Evolutionary conservation across 2,113 vertebrate genomes (phyloP).

Genomic region (Calidris pugnax): DNA sequence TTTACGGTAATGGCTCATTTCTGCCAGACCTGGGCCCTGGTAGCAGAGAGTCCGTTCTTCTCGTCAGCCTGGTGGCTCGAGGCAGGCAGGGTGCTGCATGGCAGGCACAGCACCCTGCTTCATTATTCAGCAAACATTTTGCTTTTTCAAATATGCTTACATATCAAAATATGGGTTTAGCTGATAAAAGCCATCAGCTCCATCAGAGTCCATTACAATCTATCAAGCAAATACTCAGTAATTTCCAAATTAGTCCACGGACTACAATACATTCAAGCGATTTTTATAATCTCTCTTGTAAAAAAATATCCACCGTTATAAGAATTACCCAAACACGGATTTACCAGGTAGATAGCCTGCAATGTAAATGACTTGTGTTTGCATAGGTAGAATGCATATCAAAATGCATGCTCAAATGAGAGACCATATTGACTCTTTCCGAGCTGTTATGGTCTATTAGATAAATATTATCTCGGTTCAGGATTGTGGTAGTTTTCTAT

Average conservation of each 20-base stretch:
- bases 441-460: constrained; percentile 62
- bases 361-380: constrained; percentile 57
- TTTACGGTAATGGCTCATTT: background rate
- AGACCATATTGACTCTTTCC: constrained; percentile 53
- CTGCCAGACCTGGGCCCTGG: background rate
- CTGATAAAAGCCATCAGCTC: constrained; percentile 62
- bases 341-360: constrained; percentile 50
- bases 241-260: constrained; percentile 55
- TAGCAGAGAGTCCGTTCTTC: background rate
- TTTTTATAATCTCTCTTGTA: constrained; percentile 53
- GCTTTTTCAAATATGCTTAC: constrained; percentile 57
- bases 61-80: background rate
- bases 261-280: constrained; percentile 28
- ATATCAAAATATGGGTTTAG: constrained; percentile 56
- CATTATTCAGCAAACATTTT: constrained; percentile 62
- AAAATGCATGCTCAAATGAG: constrained; percentile 55
- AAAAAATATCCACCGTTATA: constrained; percentile 14
- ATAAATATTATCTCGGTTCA: constrained; percentile 65
- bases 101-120: background rate
- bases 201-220: constrained; percentile 48
- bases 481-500: constrained; percentile 59
- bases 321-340: constrained; percentile 61
- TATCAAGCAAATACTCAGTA: constrained; percentile 42
- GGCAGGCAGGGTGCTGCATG: background rate
- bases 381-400: constrained; percentile 44